These are phyloP conservation scores for Mystacornis crossleyi DNA, from an alignment of 2,113 vertebrate species.

Conservation along the genomic window DNA sequence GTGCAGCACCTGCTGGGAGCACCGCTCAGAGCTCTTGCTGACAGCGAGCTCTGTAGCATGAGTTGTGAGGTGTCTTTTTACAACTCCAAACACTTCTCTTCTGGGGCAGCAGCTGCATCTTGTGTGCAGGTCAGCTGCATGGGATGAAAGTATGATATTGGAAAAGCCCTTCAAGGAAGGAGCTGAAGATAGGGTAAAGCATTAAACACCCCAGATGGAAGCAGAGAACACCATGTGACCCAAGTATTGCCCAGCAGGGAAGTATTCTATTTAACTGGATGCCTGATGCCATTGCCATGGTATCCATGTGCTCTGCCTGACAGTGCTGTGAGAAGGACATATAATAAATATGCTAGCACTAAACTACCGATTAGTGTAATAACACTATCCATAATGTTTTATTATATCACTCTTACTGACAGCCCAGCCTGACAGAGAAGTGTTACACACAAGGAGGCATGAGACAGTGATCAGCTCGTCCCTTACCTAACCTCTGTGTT, in stretches of 20 bases:
- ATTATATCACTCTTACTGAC: neutral
- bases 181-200: neutral
- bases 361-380: neutral
- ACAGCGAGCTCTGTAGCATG: neutral
- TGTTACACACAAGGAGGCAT: neutral
- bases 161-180: neutral
- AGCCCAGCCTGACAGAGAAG: neutral
- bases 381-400: neutral
- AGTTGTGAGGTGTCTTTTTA: neutral
- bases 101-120: neutral
- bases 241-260: neutral
- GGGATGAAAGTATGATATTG: neutral
- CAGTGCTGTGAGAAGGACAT: neutral
- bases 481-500: neutral
- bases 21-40: fast-evolving
- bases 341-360: neutral
- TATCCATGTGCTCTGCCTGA: neutral
- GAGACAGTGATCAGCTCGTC: neutral
- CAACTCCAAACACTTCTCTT: neutral
- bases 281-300: neutral
- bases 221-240: neutral
- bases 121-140: neutral
- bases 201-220: neutral
- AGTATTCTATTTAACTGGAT: neutral
- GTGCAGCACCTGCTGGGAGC: neutral